Percentiles rank a stretch among this genome's conserved stretches.
Conservation (phyloP, 2,797 vertebrate genomes). For the Stomatorhinus walkeri region DNA sequence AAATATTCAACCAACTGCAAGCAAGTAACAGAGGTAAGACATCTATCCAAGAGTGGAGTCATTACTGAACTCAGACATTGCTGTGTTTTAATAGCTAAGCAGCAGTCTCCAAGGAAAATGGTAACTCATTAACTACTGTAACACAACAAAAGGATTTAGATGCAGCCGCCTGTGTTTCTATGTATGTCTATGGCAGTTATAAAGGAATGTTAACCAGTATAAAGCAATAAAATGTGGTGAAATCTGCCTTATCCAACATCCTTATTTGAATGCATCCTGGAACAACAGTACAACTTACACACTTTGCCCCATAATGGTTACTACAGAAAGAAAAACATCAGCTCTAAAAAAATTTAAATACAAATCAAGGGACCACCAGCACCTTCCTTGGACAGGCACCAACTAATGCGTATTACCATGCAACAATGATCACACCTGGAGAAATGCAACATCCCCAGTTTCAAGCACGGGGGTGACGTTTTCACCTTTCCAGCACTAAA, state of each 20-base stretch:
- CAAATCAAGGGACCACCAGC: not conserved
- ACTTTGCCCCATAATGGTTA: not conserved
- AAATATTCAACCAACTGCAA: not conserved
- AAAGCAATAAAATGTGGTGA: not conserved
- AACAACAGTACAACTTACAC: not conserved
- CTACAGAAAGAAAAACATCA: not conserved
- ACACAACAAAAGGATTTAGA: not conserved
- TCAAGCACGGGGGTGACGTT: not conserved
- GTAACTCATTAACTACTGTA: not conserved
- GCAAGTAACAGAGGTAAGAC: not conserved
- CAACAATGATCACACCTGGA: not conserved
- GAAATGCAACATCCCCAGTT: not conserved
- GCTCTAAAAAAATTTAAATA: not conserved
- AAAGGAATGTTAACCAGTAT: not conserved
- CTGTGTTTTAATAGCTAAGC: not conserved
- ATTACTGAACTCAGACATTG: not conserved
- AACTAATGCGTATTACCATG: not conserved
- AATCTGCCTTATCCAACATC: not conserved
- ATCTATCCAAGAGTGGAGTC: not conserved
- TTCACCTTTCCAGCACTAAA: not conserved
- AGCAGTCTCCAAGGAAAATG: not conserved
- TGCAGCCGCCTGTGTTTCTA: not conserved
- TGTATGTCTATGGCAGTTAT: not conserved
- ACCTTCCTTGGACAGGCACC: not conserved
- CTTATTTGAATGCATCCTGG: not conserved